These are phyloP conservation scores for Aphidoletes aphidimyza DNA, from an alignment of 2,888 invertebrate species.

Conservation along the genomic window DNA sequence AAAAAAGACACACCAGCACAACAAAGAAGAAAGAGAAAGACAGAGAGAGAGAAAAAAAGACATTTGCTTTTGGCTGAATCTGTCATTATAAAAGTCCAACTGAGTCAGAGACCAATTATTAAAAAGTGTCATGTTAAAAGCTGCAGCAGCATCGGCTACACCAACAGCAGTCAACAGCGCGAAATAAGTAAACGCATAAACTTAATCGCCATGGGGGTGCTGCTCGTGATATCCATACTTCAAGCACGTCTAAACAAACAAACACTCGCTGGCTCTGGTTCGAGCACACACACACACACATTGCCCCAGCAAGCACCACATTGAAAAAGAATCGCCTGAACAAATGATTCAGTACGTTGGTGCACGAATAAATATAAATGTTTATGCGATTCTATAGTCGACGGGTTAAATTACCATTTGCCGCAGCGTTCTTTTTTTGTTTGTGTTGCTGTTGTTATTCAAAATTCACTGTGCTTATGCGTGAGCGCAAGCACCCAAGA, in stretches of 20 bases:
- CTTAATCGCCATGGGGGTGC: slow-evolving; percentile 50
- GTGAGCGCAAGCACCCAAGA: background rate
- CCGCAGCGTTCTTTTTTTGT: slow-evolving; percentile 18
- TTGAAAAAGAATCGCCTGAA: background rate
- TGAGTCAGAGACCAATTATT: slow-evolving; percentile 54
- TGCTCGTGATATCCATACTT: slow-evolving; percentile 54
- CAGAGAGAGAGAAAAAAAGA: background rate
- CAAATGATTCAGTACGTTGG: slow-evolving; percentile 44
- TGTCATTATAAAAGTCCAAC: slow-evolving; percentile 54
- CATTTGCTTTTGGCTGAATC: slow-evolving; percentile 37
- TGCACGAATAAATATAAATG: slow-evolving; percentile 54
- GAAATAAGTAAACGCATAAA: slow-evolving; percentile 45
- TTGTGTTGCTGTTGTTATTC: background rate
- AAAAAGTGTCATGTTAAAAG: slow-evolving; percentile 55
- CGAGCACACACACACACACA: too few species aligned
- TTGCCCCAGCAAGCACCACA: too few species aligned
- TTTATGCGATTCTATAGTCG: slow-evolving; percentile 11
- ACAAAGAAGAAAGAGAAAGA: background rate
- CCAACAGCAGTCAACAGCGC: slow-evolving; percentile 44
- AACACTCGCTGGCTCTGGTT: background rate
- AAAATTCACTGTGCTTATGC: background rate
- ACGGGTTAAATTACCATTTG: slow-evolving; percentile 53
- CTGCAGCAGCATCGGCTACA: slow-evolving; percentile 42
- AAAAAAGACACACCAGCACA: background rate
- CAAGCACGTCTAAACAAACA: slow-evolving; percentile 22